These are phyloP conservation scores for Pseudoatta argentina DNA, from an alignment of 1,140 invertebrate genomes.

Conservation along the genomic window DNA sequence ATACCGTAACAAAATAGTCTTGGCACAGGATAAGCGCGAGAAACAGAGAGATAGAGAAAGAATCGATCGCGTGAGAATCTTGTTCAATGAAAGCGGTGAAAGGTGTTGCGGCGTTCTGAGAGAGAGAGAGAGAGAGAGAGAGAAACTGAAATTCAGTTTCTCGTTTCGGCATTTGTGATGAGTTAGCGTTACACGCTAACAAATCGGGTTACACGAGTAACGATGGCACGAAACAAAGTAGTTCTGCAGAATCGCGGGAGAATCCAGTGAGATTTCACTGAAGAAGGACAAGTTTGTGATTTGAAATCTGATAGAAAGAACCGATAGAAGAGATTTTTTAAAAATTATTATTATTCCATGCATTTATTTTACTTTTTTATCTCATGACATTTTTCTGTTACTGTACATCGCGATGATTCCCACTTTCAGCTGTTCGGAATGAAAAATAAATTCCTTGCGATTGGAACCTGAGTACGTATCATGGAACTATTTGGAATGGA, in stretches of 20 bases:
- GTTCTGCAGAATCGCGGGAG: background rate
- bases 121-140: background rate
- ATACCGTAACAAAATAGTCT: slow-evolving; percentile 21
- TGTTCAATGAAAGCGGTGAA: slow-evolving; percentile 52
- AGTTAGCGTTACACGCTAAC: background rate
- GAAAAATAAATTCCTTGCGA: background rate
- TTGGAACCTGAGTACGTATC: background rate
- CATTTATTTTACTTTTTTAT: background rate
- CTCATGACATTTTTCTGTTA: background rate
- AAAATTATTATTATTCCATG: background rate
- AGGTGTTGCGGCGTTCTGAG: slow-evolving; percentile 15
- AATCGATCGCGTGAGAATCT: slow-evolving; percentile 53
- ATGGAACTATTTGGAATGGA: too few relatives aligned
- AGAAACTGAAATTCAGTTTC: slow-evolving; percentile 44
- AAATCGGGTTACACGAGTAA: slow-evolving; percentile 26
- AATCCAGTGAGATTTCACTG: background rate
- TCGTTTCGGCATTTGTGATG: slow-evolving; percentile 32
- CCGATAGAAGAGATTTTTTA: background rate
- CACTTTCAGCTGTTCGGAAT: background rate
- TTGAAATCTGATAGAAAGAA: background rate
- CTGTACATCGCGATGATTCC: background rate
- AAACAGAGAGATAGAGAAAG: background rate
- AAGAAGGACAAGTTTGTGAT: background rate
- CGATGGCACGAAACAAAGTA: background rate
- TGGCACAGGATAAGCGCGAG: background rate